A percentile compares a stretch with the other conserved stretches of the same genome.
phyloP scores from a whole-genome alignment of 1,140 invertebrate species.

The Watersipora subatra region DNA sequence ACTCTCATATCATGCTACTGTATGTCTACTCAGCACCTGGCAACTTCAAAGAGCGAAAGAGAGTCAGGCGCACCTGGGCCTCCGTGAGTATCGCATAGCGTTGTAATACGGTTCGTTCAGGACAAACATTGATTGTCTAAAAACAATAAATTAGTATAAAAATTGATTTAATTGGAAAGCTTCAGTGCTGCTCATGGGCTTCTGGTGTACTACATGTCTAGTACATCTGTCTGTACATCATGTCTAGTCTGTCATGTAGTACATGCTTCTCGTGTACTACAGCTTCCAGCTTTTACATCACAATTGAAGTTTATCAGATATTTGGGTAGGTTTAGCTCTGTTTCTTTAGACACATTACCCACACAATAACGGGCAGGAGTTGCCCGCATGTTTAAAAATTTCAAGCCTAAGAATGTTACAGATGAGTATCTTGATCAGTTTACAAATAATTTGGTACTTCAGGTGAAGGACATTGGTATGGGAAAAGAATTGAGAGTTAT shows the following conservation, averaged over 20 bases:
- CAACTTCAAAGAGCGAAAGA: background rate
- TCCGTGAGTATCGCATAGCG: background rate
- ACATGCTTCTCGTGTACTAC: too few species aligned
- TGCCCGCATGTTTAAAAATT: background rate
- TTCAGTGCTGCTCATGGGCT: background rate
- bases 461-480: background rate
- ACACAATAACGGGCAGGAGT: background rate
- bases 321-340: too few species aligned
- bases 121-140: background rate
- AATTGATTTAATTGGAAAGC: background rate
- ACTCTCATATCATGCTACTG: background rate
- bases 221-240: background rate
- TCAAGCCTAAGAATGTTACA: too few species aligned
- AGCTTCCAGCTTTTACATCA: too few species aligned
- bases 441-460: background rate
- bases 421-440: background rate
- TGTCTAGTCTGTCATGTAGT: background rate
- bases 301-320: too few species aligned
- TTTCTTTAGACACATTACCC: too few species aligned
- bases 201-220: too few species aligned
- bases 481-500: background rate
- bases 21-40: slow-evolving; percentile 1
- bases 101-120: background rate
- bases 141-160: background rate
- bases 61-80: background rate